Evolutionary conservation across 2,113 vertebrate species (phyloP).

Genomic region (Puffinus mauretanicus): DNA sequence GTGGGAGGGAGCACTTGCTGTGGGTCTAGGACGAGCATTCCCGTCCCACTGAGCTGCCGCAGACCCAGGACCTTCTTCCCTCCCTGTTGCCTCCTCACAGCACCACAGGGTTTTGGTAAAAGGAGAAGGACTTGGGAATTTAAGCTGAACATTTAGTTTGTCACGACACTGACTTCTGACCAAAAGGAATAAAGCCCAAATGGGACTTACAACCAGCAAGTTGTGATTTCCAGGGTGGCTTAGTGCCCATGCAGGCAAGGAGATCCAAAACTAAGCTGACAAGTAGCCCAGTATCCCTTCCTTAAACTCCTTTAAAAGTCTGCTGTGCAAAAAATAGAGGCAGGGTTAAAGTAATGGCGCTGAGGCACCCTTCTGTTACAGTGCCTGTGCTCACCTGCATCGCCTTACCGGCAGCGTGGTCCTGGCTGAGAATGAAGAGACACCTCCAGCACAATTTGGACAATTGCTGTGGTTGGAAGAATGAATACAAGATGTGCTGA

Average conservation of each 20-base stretch:
- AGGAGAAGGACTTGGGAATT: background rate
- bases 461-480: background rate
- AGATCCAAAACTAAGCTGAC: background rate
- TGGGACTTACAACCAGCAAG: rapidly evolving
- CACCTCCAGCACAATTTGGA: background rate
- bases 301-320: background rate
- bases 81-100: background rate
- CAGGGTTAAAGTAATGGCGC: background rate
- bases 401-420: background rate
- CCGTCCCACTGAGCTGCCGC: background rate
- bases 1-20: rapidly evolving
- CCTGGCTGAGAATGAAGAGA: background rate
- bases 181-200: background rate
- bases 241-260: background rate
- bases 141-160: background rate
- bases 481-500: background rate
- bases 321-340: background rate
- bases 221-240: background rate
- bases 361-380: background rate
- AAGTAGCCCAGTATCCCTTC: background rate
- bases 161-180: background rate
- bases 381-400: background rate
- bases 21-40: background rate
- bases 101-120: background rate
- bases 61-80: background rate